A percentile compares a stretch with the other conserved stretches of the same genome.
Evolutionary conservation across 2,113 vertebrate genomes (phyloP).

Genomic region (Chaetura pelagica): DNA sequence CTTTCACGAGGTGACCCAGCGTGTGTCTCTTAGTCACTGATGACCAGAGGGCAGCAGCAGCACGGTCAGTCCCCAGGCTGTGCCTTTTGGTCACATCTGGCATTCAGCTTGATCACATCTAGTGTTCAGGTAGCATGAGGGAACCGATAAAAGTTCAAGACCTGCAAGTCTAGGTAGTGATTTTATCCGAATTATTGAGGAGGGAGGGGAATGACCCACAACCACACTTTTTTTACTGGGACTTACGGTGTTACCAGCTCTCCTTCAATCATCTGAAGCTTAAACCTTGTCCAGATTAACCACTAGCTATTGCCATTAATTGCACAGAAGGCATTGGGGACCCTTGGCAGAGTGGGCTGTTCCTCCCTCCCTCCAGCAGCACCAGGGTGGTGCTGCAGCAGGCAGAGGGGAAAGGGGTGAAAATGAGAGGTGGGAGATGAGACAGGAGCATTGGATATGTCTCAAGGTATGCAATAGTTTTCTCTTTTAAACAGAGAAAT

Average conservation of each 20-base stretch:
- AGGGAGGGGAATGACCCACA: rapidly evolving
- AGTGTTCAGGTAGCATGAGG: background rate
- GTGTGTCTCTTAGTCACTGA: rapidly evolving
- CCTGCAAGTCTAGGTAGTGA: too few species aligned
- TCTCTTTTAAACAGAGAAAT: background rate
- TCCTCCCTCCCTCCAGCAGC: background rate
- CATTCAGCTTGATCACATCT: too few species aligned
- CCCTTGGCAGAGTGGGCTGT: too few species aligned
- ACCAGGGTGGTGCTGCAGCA: background rate
- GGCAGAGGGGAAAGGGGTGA: background rate
- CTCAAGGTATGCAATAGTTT: background rate
- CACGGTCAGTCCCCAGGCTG: rapidly evolving
- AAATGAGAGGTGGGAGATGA: too few species aligned
- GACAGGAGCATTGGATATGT: background rate
- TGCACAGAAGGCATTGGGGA: background rate
- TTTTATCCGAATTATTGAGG: background rate
- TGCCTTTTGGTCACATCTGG: background rate
- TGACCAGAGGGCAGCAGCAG: background rate
- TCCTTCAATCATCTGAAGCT: background rate
- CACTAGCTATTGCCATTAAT: background rate
- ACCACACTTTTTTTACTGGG: background rate
- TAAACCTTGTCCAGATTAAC: background rate
- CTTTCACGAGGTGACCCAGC: rapidly evolving
- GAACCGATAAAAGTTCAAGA: background rate
- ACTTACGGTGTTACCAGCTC: background rate